A percentile compares a stretch with the other conserved stretches of the same genome.
phyloP scores from a whole-genome alignment of 2,888 invertebrate genomes.

The Folsomia candida region DNA sequence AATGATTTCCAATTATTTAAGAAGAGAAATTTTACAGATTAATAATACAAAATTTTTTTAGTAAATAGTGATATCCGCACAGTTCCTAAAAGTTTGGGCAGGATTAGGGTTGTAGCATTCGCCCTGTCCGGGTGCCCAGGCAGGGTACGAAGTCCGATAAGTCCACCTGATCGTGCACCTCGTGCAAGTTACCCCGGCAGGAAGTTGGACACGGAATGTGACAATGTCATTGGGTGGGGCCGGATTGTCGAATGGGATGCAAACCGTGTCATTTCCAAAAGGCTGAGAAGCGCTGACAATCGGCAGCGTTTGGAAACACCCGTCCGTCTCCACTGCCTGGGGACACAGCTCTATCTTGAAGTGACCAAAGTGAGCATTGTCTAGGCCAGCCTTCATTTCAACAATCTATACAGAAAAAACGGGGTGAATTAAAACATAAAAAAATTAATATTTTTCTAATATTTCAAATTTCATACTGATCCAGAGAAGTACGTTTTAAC shows the following conservation, averaged over 20 bases:
- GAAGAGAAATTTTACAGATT: too few species aligned
- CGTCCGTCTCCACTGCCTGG: conserved; percentile 7
- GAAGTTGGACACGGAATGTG: neutral
- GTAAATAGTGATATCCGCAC: too few species aligned
- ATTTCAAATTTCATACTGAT: neutral
- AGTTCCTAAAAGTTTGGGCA: too few species aligned
- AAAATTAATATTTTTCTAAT: neutral
- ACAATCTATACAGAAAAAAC: neutral
- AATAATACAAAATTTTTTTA: too few species aligned
- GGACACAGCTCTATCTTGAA: conserved; percentile 5
- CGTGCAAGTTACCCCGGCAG: conserved; percentile 9
- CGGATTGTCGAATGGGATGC: neutral
- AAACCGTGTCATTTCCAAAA: neutral
- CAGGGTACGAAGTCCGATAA: too few species aligned
- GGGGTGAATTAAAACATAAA: neutral
- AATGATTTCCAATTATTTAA: too few species aligned
- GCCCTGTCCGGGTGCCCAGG: too few species aligned
- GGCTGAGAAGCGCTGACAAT: neutral
- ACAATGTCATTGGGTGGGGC: neutral
- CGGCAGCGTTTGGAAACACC: neutral
- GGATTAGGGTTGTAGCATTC: too few species aligned
- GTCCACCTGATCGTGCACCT: conserved; percentile 11
- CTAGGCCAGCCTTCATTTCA: neutral
- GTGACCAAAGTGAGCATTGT: neutral
- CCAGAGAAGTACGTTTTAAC: neutral